Conservation (phyloP, 1,140 invertebrate genomes). For the Penaeus chinensis region DNA sequence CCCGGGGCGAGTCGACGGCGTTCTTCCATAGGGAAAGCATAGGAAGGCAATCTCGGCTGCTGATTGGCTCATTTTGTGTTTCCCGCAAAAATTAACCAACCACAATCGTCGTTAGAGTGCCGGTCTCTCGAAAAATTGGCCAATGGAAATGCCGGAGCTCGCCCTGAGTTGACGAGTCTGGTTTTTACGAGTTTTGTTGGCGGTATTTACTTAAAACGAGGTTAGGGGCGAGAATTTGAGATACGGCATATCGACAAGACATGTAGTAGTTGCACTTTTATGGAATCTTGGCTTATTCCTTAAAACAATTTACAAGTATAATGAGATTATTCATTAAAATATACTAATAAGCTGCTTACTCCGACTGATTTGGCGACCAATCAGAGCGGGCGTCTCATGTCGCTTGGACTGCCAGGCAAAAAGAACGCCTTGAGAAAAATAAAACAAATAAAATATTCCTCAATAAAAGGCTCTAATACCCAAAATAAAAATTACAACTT, state of each 20-base stretch:
- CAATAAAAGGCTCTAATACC: neutral
- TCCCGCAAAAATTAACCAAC: constrained; percentile 52
- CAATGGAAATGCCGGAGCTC: constrained; percentile 30
- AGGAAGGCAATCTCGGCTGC: constrained; percentile 27
- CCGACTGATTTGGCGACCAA: constrained; percentile 6
- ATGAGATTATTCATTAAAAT: constrained; percentile 3
- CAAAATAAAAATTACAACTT: neutral
- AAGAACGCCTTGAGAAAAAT: constrained; percentile 4
- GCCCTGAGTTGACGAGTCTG: constrained; percentile 20
- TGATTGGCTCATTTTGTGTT: constrained; percentile 58
- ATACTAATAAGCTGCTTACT: constrained; percentile 40
- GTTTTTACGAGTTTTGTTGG: constrained; percentile 26
- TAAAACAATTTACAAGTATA: neutral
- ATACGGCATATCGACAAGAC: neutral
- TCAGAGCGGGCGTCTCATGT: neutral
- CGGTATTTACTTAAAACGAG: neutral
- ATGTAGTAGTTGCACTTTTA: neutral
- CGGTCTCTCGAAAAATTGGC: constrained; percentile 6
- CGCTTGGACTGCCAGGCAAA: neutral
- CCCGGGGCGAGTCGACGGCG: constrained; percentile 43
- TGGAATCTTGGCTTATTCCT: no score
- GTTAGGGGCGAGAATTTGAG: neutral
- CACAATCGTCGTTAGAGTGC: neutral
- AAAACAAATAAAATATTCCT: constrained; percentile 10
- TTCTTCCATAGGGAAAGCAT: constrained; percentile 59